These are phyloP conservation scores for Drosophila nr. perissopoda DNA, from an alignment of 2,888 invertebrate genomes.

Conservation along the genomic window DNA sequence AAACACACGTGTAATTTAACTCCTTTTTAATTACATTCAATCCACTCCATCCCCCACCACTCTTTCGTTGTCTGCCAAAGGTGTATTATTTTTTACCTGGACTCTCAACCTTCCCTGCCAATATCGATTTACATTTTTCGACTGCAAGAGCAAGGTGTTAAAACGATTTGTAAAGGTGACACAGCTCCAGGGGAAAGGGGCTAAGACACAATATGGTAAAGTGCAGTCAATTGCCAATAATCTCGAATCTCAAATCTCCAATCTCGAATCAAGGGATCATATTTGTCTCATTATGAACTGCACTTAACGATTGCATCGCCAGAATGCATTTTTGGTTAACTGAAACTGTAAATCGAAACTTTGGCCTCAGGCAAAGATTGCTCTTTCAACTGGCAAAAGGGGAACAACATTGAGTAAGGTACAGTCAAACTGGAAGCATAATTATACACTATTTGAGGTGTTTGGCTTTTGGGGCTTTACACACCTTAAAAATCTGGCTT, in stretches of 20 bases:
- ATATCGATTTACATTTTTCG: constrained; percentile 75
- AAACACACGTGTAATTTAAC: constrained; percentile 67
- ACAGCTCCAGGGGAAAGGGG: background rate
- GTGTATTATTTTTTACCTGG: constrained; percentile 41
- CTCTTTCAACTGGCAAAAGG: background rate
- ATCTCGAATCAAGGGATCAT: constrained; percentile 52
- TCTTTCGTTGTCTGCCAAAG: constrained; percentile 26
- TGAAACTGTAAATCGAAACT: constrained; percentile 2
- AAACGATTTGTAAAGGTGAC: constrained; percentile 68
- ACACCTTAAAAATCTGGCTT: background rate
- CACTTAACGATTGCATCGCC: constrained; percentile 27
- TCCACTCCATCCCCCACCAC: constrained; percentile 28
- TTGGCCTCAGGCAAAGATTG: background rate
- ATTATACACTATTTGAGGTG: background rate
- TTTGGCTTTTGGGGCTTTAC: background rate
- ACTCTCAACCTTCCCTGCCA: constrained; percentile 51
- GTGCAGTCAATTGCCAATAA: constrained; percentile 70
- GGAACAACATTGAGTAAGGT: background rate
- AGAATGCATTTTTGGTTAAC: constrained; percentile 33
- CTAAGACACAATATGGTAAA: background rate
- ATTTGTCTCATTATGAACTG: constrained; percentile 47
- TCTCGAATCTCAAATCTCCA: constrained; percentile 13
- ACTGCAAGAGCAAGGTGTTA: constrained; percentile 69
- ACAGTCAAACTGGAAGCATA: background rate
- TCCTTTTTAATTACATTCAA: constrained; percentile 76